phyloP scores from a whole-genome alignment of 2,888 invertebrate genomes.

The Neoscelio sp. region DNA sequence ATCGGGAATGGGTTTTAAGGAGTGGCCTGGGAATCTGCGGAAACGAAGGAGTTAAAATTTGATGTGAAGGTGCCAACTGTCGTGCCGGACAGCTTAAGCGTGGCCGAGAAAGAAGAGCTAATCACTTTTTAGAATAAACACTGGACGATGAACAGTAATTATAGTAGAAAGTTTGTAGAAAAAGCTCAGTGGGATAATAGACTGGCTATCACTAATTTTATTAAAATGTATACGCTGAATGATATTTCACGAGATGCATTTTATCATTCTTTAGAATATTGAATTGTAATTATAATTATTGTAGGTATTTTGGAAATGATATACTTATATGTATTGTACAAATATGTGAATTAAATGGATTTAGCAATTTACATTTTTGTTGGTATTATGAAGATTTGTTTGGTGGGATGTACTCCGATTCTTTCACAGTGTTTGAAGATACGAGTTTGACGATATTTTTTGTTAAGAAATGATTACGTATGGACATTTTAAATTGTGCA shows the following conservation, averaged over 20 bases:
- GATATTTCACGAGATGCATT: conserved; percentile 77
- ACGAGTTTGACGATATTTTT: no score
- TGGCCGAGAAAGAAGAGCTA: conserved; percentile 78
- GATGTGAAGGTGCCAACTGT: conserved; percentile 72
- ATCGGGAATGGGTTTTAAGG: no score
- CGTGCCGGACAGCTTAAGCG: conserved; percentile 75
- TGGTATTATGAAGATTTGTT: no score
- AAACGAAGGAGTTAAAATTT: conserved; percentile 59
- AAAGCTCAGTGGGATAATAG: conserved; percentile 78
- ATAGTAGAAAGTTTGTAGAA: conserved; percentile 74
- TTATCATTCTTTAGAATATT: conserved; percentile 16
- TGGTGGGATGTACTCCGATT: no score
- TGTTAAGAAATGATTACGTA: no score
- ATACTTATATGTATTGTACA: no score
- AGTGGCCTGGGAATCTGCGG: conserved; percentile 75
- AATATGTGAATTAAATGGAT: no score
- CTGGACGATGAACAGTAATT: conserved; percentile 78
- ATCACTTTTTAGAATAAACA: conserved; percentile 76
- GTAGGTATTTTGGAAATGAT: no score
- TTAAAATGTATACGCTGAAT: conserved; percentile 78
- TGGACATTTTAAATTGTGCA: no score
- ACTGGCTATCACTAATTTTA: conserved; percentile 77
- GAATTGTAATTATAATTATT: not conserved
- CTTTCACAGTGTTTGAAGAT: no score
- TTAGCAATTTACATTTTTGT: no score